Evolutionary conservation across 2,888 invertebrate genomes (phyloP).

Genomic region (Rhyacophila evoluta): DNA sequence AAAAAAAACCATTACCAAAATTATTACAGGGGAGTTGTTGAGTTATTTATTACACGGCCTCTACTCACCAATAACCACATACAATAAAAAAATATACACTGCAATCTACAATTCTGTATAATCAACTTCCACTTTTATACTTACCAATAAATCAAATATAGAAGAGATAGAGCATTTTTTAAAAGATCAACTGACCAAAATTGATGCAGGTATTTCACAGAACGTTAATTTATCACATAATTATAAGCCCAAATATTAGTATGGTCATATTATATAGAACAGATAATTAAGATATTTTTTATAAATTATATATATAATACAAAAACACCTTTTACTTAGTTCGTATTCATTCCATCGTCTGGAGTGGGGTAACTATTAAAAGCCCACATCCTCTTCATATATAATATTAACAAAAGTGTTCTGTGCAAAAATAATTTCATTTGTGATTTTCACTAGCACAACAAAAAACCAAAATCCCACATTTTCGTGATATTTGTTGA

Average conservation of each 20-base stretch:
- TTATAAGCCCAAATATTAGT: not conserved
- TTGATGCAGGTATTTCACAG: no score
- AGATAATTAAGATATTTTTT: not conserved
- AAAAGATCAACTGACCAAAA: no score
- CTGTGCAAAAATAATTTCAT: not conserved
- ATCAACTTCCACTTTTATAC: not conserved
- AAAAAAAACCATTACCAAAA: constrained; percentile 12
- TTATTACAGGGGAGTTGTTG: no score
- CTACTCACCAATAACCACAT: not conserved
- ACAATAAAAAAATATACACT: not conserved
- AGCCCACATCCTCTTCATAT: not conserved
- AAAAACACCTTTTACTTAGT: not conserved
- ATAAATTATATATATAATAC: not conserved
- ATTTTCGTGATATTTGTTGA: not conserved
- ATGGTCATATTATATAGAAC: not conserved
- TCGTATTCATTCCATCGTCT: not conserved
- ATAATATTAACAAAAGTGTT: not conserved
- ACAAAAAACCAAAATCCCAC: not conserved
- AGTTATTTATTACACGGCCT: not conserved
- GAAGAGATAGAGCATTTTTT: no score
- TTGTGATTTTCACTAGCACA: constrained; percentile 12
- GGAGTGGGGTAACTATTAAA: not conserved
- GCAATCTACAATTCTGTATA: not conserved
- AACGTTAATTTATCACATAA: no score
- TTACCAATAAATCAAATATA: no score